These are phyloP conservation scores for Otolemur crassicaudatus DNA, from an alignment of 2,797 vertebrate species.

Conservation along the genomic window DNA sequence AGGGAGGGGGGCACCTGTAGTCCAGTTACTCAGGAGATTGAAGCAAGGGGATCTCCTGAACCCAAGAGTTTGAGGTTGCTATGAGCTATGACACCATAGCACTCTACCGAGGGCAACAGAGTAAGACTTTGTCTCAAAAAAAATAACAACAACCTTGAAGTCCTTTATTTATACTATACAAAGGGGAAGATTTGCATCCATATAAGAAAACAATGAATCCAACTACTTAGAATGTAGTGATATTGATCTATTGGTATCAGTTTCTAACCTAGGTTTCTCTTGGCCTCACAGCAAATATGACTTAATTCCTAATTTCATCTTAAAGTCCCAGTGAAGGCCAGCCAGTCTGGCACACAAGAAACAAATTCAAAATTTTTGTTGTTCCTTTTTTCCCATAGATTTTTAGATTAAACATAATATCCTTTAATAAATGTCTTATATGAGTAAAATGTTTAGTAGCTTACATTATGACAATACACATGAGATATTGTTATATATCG, in stretches of 20 bases:
- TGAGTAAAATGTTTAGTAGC: background rate
- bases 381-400: background rate
- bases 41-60: no score
- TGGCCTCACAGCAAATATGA: background rate
- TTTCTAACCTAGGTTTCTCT: background rate
- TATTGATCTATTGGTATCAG: background rate
- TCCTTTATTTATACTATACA: background rate
- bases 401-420: background rate
- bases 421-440: background rate
- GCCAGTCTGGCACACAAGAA: background rate
- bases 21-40: no score
- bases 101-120: no score
- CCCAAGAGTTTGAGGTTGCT: no score
- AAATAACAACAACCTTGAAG: background rate
- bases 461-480: background rate
- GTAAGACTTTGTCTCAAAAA: no score
- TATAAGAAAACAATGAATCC: background rate
- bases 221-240: background rate
- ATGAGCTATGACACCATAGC: no score
- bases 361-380: background rate
- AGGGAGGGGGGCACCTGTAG: no score
- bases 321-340: background rate
- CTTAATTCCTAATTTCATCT: constrained; percentile 14
- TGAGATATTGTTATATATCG: background rate
- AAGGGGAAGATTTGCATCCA: background rate